Conservation (phyloP, 2,797 vertebrate species). For the Micropoecilia bifurca region DNA sequence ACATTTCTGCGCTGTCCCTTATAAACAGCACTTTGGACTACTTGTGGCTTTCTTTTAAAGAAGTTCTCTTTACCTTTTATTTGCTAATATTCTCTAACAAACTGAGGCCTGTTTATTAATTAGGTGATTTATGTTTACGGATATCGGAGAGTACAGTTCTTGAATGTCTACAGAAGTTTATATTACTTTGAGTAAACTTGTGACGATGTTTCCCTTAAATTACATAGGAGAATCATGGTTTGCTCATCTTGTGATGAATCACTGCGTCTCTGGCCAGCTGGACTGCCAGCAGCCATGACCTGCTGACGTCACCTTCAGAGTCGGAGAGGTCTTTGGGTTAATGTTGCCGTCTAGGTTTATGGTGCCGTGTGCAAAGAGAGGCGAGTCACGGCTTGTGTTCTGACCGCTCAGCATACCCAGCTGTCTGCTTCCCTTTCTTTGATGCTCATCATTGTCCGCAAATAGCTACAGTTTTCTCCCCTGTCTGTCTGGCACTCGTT, state of each 20-base stretch:
- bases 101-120: background rate
- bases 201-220: background rate
- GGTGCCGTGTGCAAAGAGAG: background rate
- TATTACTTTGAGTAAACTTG: background rate
- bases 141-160: background rate
- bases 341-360: background rate
- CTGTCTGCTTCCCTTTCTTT: conserved; percentile 2
- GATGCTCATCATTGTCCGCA: background rate
- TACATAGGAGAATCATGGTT: background rate
- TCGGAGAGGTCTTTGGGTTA: background rate
- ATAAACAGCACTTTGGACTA: background rate
- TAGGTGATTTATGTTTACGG: background rate
- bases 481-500: background rate
- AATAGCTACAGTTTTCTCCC: background rate
- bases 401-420: background rate
- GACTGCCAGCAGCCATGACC: background rate
- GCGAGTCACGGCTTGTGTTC: background rate
- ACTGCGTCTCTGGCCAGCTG: background rate
- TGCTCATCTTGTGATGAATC: background rate
- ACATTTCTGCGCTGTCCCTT: background rate
- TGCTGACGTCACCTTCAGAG: background rate
- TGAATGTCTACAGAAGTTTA: background rate
- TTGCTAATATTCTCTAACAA: background rate
- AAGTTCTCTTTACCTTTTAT: background rate
- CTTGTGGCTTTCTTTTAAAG: background rate